Conservation (phyloP, 1,140 invertebrate genomes). For the Nephila pilipes region DNA sequence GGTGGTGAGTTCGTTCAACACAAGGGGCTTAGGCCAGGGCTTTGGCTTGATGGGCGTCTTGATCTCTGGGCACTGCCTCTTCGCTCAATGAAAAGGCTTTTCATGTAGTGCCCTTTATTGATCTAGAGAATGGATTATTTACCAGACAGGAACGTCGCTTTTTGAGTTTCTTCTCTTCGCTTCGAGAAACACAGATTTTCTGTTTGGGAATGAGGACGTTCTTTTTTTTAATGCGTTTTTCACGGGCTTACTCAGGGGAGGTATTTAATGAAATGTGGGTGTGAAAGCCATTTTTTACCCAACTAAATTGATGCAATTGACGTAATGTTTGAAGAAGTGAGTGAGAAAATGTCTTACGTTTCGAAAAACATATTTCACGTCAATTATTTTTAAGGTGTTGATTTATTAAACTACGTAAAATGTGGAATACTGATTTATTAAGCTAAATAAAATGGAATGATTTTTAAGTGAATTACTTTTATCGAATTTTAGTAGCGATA, state of each 20-base stretch:
- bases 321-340: too few species aligned
- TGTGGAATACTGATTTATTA: too few species aligned
- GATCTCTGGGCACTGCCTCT: conserved; percentile 30
- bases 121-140: conserved; percentile 68
- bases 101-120: conserved; percentile 68
- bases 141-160: not conserved
- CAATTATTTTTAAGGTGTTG: too few species aligned
- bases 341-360: too few species aligned
- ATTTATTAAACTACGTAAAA: too few species aligned
- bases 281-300: too few species aligned
- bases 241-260: too few species aligned
- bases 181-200: not conserved
- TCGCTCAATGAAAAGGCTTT: conserved; percentile 74
- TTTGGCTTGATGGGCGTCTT: conserved; percentile 67
- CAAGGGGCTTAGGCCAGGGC: conserved; percentile 56
- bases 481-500: too few species aligned
- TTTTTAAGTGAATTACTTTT: too few species aligned
- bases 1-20: conserved; percentile 75
- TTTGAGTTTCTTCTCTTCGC: not conserved
- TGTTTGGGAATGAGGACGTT: not conserved
- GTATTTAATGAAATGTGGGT: not conserved
- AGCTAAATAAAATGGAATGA: too few species aligned
- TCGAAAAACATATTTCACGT: too few species aligned
- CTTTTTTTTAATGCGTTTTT: not conserved
- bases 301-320: too few species aligned